Evolutionary conservation across 2,113 vertebrate species (phyloP), one percentile per base, ranked within the genome.

Genomic region (Danio rerio): DNA sequence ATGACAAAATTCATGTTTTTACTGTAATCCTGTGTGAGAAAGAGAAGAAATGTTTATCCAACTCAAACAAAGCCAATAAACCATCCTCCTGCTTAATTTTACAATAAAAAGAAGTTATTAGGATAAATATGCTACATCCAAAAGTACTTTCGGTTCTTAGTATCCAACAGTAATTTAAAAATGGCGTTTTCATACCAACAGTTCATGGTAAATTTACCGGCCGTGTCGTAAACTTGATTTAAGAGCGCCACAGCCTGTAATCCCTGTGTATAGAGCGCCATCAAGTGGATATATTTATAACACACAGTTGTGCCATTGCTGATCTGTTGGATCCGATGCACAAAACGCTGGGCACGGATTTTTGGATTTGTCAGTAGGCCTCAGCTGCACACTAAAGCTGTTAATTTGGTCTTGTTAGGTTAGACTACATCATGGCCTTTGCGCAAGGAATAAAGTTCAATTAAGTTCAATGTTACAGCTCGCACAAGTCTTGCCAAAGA

Each of bases 151-250:
- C n/a, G n/a, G 43, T 7, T 20, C 16, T 69, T 42, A 69, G 18
- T 49, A 20, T 69, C 9, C 43, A 69, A 47, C 9, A 47, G 65
- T 69, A 47, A 69, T 69, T 20, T 69, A 69, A 9, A 20, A 69
- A 69, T 69, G n/a, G n/a, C 43, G 47, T 69, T 69, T 69, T 55
- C n/a, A 55, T 73, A n/a, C n/a, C n/a, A 73, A 56, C 47, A 18
- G 40, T 13, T 58, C 53, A 20, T 59, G 16, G 72, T 4, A 45
- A 8, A 43, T 74, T 58, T 43, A 58, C 40, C 9, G 58, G 55
- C 42, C 13, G 40, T 45, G 31, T 56, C n/a, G n/a, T 59, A 5
- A 12, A 8, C n/a, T 58, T 74, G 31, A 74, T n/a, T 40, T n/a
- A n/a, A 45, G 16, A 45, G 9, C 9, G 7, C 65, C 65, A 45